A percentile compares a stretch with the other conserved stretches of the same genome.
These are phyloP conservation scores for Bombus pascuorum DNA, from an alignment of 1,140 invertebrate genomes.

Conservation along the genomic window DNA sequence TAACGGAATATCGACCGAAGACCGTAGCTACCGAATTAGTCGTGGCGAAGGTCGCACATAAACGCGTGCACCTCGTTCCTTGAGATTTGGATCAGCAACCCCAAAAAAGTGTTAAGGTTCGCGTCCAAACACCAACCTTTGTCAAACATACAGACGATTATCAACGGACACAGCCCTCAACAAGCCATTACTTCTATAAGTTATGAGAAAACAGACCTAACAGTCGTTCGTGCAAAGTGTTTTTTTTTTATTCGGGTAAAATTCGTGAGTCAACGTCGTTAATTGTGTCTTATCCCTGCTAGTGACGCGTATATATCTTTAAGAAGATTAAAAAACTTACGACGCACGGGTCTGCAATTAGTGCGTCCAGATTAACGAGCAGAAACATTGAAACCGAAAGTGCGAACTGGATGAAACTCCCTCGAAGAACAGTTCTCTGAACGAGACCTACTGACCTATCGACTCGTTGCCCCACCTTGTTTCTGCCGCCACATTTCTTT, in stretches of 20 bases:
- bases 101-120: background rate
- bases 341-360: background rate
- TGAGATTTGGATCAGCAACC: background rate
- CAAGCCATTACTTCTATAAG: background rate
- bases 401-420: conserved; percentile 44
- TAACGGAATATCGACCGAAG: conserved; percentile 49
- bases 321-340: background rate
- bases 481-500: background rate
- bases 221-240: background rate
- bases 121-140: too few relatives aligned
- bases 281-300: background rate
- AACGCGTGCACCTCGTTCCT: conserved; percentile 15
- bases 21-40: conserved; percentile 52
- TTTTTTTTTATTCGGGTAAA: background rate
- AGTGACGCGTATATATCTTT: background rate
- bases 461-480: conserved; percentile 55
- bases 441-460: conserved; percentile 79
- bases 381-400: conserved; percentile 56
- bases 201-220: background rate
- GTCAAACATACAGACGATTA: background rate
- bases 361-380: conserved; percentile 22
- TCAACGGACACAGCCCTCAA: background rate
- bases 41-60: conserved; percentile 43
- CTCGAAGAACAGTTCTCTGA: conserved; percentile 54
- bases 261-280: background rate